These are phyloP conservation scores for Chrysina gloriosa DNA, from an alignment of 2,888 invertebrate genomes.

Conservation along the genomic window DNA sequence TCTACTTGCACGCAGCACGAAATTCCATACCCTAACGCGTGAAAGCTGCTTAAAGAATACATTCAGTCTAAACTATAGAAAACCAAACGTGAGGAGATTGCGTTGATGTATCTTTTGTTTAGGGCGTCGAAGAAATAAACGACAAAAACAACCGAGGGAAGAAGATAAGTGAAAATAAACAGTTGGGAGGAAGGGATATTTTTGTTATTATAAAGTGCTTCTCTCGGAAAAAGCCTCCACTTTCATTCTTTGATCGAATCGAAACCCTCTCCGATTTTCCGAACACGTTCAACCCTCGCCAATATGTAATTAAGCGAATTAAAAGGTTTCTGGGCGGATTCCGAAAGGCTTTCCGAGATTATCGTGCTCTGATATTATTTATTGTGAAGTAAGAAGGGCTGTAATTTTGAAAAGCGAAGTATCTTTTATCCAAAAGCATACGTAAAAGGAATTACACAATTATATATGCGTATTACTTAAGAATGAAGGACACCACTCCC, in stretches of 20 bases:
- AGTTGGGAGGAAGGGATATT: slow-evolving; percentile 21
- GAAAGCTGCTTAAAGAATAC: slow-evolving; percentile 25
- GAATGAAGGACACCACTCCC: too few relatives aligned
- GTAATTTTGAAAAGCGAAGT: too few relatives aligned
- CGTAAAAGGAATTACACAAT: too few relatives aligned
- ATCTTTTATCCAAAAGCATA: too few relatives aligned
- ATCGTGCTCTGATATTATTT: slow-evolving; percentile 5
- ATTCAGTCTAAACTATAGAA: background rate
- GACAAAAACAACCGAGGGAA: background rate
- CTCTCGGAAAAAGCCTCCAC: background rate
- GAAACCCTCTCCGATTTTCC: slow-evolving; percentile 11
- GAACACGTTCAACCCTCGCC: background rate
- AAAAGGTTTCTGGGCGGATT: background rate
- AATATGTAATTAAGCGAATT: slow-evolving; percentile 16
- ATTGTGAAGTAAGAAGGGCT: too few relatives aligned
- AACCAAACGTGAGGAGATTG: slow-evolving; percentile 16
- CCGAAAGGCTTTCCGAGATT: background rate
- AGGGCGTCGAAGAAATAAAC: slow-evolving; percentile 1
- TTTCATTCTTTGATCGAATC: slow-evolving; percentile 13
- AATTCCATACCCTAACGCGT: background rate
- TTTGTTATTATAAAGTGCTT: slow-evolving; percentile 28
- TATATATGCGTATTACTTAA: too few relatives aligned
- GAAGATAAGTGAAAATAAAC: slow-evolving; percentile 27
- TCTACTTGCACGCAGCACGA: background rate
- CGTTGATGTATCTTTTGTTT: slow-evolving; percentile 33